Evolutionary conservation across 2,888 invertebrate genomes (phyloP).

Genomic region (Entomobrya proxima): DNA sequence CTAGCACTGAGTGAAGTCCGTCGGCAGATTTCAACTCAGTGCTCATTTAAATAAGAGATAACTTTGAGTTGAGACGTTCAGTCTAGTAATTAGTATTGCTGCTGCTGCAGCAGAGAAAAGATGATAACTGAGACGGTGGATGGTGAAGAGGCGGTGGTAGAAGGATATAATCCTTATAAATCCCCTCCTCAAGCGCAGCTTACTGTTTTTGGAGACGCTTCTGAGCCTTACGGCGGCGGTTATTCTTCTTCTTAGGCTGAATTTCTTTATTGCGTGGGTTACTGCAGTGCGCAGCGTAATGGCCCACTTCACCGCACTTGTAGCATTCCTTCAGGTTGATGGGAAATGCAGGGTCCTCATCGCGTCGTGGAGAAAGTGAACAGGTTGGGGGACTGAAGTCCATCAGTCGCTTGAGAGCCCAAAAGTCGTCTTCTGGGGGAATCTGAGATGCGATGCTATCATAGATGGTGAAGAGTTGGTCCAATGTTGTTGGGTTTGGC

Average conservation of each 20-base stretch:
- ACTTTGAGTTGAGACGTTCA: too few relatives aligned
- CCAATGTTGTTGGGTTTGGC: neutral
- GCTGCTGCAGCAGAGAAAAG: too few relatives aligned
- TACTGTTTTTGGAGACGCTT: neutral
- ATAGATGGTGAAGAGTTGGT: neutral
- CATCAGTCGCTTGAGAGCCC: constrained; percentile 7
- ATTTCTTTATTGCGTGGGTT: constrained; percentile 4
- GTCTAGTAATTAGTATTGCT: too few relatives aligned
- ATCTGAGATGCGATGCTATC: neutral
- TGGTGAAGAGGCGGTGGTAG: too few relatives aligned
- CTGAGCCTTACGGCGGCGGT: neutral
- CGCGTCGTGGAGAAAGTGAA: neutral
- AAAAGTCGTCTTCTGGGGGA: neutral
- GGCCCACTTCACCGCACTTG: constrained; percentile 35
- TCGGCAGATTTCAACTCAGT: too few relatives aligned
- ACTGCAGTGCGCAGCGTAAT: constrained; percentile 27
- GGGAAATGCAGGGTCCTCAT: neutral
- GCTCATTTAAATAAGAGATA: too few relatives aligned
- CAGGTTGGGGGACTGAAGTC: neutral
- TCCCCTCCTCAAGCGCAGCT: constrained; percentile 1
- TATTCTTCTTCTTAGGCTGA: constrained; percentile 7
- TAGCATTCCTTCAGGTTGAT: neutral
- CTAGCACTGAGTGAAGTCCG: too few relatives aligned
- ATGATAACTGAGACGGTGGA: too few relatives aligned
- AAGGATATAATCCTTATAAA: constrained; percentile 8